phyloP scores from a whole-genome alignment of 1,140 invertebrate species.

The Melitaea cinxia region DNA sequence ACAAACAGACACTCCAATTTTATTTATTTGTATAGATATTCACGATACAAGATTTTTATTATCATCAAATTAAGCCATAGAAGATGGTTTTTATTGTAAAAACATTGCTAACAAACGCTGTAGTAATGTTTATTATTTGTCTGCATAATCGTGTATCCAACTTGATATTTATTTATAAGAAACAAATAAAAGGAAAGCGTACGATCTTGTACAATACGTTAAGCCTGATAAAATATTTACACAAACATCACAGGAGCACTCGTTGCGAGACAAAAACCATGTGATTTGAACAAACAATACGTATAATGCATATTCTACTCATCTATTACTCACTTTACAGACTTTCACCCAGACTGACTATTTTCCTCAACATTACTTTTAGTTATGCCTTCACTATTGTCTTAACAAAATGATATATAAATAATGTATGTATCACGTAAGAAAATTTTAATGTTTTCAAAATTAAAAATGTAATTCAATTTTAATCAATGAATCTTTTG shows the following conservation, averaged over 20 bases:
- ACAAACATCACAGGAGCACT: constrained; percentile 14
- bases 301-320: background rate
- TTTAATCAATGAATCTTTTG: no score
- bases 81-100: no score
- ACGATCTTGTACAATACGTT: background rate
- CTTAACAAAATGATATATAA: no score
- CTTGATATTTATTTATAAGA: background rate
- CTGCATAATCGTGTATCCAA: background rate
- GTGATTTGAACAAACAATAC: constrained; percentile 26
- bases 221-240: constrained; percentile 19
- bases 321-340: background rate
- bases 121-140: background rate
- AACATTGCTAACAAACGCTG: no score
- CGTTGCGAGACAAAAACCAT: constrained; percentile 17
- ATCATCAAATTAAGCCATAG: no score
- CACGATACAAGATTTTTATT: no score
- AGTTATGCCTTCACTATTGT: background rate
- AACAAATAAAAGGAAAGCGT: background rate
- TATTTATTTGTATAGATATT: no score
- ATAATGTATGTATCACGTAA: no score
- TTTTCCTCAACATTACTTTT: background rate
- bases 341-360: no score
- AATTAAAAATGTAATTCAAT: no score
- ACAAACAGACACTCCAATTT: no score
- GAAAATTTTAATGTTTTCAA: no score